Evolutionary conservation across 2,113 vertebrate species (phyloP), one percentile per base, ranked within the genome.

Genomic region (Notarius quadriscutis): DNA sequence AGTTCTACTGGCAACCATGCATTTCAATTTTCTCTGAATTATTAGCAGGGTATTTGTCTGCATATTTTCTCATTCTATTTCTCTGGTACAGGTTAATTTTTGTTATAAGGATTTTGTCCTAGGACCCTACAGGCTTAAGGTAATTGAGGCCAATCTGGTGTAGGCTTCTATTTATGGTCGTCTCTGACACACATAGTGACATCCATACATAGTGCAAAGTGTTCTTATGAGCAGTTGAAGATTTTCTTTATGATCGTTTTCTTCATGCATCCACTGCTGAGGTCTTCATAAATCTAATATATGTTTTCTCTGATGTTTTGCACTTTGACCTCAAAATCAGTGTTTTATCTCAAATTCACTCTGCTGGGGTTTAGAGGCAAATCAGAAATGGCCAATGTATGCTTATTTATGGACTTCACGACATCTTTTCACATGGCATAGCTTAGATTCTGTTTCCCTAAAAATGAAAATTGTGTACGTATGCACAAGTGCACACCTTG

Each of bases 121-220:
- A 1, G 22, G n/a, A 62, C 57, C 27, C 57, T 7, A 48, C 30
- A 81, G 79, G 57, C 57, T 34, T 25, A 48, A 58, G 57, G 57
- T 81, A 81, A 81, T 81, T 62, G n/a, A 81, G 57, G 57, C 79
- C 79, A 81, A 25, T 62, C 57, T 81, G 79, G 57, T 48, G 5
- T 25, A 81, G 10, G 55, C 30, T 81, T 60, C 55, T 81, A 60
- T 81, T 81, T 81, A 22, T 60, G 30, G 30, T 81, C 0, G n/a
- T 62, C 79, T 62, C 55, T 81, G 57, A 60, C 79, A 81, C 30
- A 81, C 48, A 25, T 62, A 41, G 41, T 41, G 41, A 41, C 41
- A 81, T 62, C 11, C 79, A 18, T 60, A 62, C 10, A 14, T 81
- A 81, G 17, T 62, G 58, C 8, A 25, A 34, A 60, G 17, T 60